Conservation (phyloP, 2,888 invertebrate species). For the Bruchidius siliquastri region DNA sequence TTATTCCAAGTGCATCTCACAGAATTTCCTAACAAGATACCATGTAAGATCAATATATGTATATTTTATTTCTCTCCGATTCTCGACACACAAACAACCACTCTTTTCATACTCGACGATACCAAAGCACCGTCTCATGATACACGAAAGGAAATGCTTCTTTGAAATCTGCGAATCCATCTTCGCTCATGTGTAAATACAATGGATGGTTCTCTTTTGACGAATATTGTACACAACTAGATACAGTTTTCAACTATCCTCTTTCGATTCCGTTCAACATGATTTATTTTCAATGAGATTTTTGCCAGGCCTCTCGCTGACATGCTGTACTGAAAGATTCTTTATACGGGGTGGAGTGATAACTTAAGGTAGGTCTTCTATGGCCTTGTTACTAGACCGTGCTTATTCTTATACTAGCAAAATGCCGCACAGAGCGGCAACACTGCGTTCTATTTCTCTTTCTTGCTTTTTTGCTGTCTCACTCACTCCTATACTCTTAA, state of each 20-base stretch:
- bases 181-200: slow-evolving; percentile 2
- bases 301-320: not conserved
- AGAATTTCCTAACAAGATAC: no score
- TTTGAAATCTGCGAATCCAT: not conserved
- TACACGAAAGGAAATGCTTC: not conserved
- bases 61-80: not conserved
- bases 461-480: no score
- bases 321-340: not conserved
- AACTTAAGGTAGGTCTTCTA: no score
- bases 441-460: no score
- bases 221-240: slow-evolving; percentile 2
- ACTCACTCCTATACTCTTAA: no score
- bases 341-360: not conserved
- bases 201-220: slow-evolving; percentile 3
- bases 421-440: no score
- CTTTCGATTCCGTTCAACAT: not conserved
- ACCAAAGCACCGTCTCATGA: not conserved
- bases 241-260: slow-evolving; percentile 1
- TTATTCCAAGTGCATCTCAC: no score
- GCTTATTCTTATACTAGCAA: no score
- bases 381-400: no score
- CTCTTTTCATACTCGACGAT: not conserved
- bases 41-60: not conserved
- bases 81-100: not conserved
- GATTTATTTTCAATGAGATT: not conserved